These are phyloP conservation scores for Eupithecia subfuscata DNA, from an alignment of 2,888 invertebrate genomes.

Conservation along the genomic window DNA sequence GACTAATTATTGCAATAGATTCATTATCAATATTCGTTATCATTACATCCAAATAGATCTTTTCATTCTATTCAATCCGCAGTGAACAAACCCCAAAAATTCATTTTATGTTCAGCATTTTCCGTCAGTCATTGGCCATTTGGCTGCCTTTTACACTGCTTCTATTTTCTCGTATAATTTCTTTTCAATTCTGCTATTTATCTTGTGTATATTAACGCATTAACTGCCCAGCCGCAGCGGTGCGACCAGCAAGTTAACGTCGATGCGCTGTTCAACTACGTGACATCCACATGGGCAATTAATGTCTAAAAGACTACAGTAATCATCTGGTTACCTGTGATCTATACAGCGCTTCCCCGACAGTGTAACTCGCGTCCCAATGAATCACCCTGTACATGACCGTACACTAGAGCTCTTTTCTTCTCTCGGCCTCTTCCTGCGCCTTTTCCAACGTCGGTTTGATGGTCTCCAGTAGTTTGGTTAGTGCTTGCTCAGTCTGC, in stretches of 20 bases:
- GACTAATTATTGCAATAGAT: constrained; percentile 1
- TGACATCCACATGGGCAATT: neutral
- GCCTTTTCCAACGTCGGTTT: constrained; percentile 73
- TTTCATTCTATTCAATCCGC: neutral
- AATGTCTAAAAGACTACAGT: neutral
- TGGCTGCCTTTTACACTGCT: neutral
- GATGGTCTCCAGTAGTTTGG: constrained; percentile 87
- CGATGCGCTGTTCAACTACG: neutral
- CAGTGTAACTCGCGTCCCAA: neutral
- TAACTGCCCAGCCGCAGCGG: neutral
- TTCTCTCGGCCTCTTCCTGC: constrained; percentile 51
- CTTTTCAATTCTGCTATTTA: neutral
- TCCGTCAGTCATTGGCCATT: neutral
- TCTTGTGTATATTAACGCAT: neutral
- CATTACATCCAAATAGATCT: neutral
- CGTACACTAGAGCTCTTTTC: constrained; percentile 61
- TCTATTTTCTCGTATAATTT: neutral
- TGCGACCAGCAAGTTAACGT: neutral
- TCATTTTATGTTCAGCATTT: neutral
- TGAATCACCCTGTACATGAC: constrained; percentile 7
- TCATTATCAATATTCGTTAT: neutral
- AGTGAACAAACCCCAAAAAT: neutral
- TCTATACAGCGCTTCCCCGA: neutral
- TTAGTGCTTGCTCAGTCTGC: constrained; percentile 91
- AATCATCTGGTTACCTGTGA: neutral